phyloP scores from a whole-genome alignment of 2,797 vertebrate genomes.

The Brachyrhaphis roseni region DNA sequence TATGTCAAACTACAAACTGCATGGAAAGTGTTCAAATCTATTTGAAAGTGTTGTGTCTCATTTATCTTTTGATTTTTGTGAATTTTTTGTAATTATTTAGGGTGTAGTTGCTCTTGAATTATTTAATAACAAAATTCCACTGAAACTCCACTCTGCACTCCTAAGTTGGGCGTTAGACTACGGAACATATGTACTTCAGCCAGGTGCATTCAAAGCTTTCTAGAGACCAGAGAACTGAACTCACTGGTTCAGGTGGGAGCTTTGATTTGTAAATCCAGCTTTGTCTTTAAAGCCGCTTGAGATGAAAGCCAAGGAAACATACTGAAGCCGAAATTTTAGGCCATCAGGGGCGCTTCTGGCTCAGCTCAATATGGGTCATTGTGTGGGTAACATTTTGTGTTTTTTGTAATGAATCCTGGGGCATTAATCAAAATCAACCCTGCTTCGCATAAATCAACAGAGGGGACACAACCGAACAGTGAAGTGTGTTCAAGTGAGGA shows the following conservation, averaged over 20 bases:
- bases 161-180: neutral
- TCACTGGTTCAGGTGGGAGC: constrained; percentile 12
- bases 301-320: constrained; percentile 26
- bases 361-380: constrained; percentile 5
- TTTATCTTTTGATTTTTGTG: neutral
- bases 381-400: neutral
- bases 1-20: neutral
- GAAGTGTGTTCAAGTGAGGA: constrained; percentile 42
- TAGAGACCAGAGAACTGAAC: neutral
- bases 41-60: neutral
- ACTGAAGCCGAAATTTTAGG: constrained; percentile 15
- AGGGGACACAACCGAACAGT: constrained; percentile 7
- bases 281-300: constrained; percentile 21
- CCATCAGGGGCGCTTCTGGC: constrained; percentile 6
- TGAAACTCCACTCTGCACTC: neutral
- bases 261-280: constrained; percentile 26
- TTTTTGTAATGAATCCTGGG: constrained; percentile 8
- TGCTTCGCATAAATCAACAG: constrained; percentile 16
- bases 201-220: constrained; percentile 9
- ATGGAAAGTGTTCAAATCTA: neutral
- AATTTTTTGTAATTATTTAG: too few relatives aligned
- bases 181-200: neutral
- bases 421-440: constrained; percentile 20
- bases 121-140: neutral
- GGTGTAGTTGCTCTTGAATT: neutral